phyloP scores from a whole-genome alignment of 2,797 vertebrate genomes.

The Pristis pectinata region DNA sequence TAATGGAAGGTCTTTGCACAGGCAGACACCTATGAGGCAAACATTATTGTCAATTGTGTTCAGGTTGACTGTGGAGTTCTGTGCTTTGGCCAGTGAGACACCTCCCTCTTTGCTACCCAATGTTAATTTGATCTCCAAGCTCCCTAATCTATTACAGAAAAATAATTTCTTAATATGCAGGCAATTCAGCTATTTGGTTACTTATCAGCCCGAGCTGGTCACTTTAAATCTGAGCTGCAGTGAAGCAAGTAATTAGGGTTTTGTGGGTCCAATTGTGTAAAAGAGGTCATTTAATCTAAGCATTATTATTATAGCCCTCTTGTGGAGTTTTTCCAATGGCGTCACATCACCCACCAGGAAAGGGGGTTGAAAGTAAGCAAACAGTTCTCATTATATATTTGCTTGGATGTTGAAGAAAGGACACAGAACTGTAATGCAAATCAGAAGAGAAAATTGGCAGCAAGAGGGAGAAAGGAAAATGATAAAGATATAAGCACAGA shows the following conservation, averaged over 20 bases:
- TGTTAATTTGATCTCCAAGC: background rate
- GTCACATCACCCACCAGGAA: background rate
- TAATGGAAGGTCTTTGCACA: too few species aligned
- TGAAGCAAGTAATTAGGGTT: background rate
- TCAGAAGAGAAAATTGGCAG: background rate
- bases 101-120: too few species aligned
- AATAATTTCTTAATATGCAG: background rate
- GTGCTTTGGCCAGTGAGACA: too few species aligned
- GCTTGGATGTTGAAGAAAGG: background rate
- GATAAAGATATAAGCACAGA: background rate
- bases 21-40: too few species aligned
- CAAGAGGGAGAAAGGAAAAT: background rate
- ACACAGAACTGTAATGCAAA: background rate
- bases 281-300: background rate
- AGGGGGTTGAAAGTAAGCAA: background rate
- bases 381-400: background rate
- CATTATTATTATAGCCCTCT: background rate
- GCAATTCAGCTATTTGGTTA: background rate
- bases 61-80: too few species aligned
- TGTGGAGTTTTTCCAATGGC: background rate
- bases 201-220: background rate
- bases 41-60: too few species aligned
- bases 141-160: background rate
- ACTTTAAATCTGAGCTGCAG: background rate
- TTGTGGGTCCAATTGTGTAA: background rate